Percentiles rank a stretch among this genome's conserved stretches.
Evolutionary conservation across 2,888 invertebrate genomes (phyloP).

Genomic region (Archips xylosteana): DNA sequence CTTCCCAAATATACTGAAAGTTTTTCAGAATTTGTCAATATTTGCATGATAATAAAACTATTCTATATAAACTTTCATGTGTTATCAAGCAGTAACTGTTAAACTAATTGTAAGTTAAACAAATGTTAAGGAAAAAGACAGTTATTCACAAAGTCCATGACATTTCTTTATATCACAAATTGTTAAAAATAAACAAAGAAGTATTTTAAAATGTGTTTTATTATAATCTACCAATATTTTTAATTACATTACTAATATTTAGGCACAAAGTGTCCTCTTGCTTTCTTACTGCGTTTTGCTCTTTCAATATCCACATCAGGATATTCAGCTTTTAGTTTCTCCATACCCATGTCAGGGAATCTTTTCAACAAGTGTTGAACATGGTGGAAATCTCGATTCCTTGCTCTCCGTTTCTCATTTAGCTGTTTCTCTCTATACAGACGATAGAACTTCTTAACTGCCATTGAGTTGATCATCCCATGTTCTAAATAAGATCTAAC

Average conservation of each 20-base stretch:
- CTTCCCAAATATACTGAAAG: constrained; percentile 57
- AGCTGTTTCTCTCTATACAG: constrained; percentile 88
- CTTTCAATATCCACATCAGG: constrained; percentile 91
- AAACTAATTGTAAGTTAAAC: neutral
- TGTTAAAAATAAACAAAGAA: neutral
- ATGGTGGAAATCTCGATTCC: constrained; percentile 88
- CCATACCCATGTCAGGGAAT: constrained; percentile 91
- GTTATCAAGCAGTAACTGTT: neutral
- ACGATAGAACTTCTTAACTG: constrained; percentile 84
- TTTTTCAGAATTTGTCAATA: constrained; percentile 65
- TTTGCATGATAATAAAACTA: constrained; percentile 33
- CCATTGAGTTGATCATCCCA: constrained; percentile 80
- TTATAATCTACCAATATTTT: constrained; percentile 36
- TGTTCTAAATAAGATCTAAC: constrained; percentile 84
- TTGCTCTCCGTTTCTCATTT: constrained; percentile 83
- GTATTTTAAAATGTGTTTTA: neutral
- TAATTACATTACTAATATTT: constrained; percentile 59
- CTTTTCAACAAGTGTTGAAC: constrained; percentile 89
- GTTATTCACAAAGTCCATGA: neutral
- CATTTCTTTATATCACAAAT: constrained; percentile 12
- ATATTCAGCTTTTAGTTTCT: constrained; percentile 89
- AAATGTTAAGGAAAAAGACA: constrained; percentile 11
- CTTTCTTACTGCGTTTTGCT: constrained; percentile 83
- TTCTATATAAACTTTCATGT: neutral
- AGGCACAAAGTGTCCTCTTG: constrained; percentile 87